Conservation (phyloP, 2,888 invertebrate species). For the Lottia gigantea region DNA sequence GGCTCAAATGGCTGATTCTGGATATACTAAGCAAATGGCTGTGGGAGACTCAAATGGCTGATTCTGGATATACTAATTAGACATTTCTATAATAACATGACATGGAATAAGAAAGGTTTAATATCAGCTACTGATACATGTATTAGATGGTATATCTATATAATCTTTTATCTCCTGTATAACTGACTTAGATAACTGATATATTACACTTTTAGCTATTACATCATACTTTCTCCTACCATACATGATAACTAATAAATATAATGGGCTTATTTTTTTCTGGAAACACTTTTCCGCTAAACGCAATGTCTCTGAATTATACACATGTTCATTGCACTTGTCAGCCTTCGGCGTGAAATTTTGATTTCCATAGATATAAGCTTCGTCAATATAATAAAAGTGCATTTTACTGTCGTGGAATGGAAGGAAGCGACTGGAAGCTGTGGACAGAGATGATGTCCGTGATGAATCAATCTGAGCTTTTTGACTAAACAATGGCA, state of each 20-base stretch:
- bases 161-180: constrained; percentile 28
- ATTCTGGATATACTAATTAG: no score
- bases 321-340: not conserved
- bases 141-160: constrained; percentile 24
- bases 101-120: no score
- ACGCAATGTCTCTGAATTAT: constrained; percentile 22
- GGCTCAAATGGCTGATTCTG: no score
- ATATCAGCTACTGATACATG: constrained; percentile 35
- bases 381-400: not conserved
- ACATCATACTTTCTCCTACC: constrained; percentile 41
- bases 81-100: no score
- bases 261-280: constrained; percentile 46
- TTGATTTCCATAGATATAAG: not conserved
- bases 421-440: not conserved
- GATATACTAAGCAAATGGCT: no score
- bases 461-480: not conserved
- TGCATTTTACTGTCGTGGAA: not conserved
- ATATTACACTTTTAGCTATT: constrained; percentile 30
- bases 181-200: constrained; percentile 27
- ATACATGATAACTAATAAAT: constrained; percentile 45
- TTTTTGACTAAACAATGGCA: not conserved
- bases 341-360: constrained; percentile 14
- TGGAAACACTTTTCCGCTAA: constrained; percentile 52
- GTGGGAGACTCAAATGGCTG: no score
- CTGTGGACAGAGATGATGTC: not conserved